Conservation (phyloP, 2,888 invertebrate species). For the Ectropis crepuscularia region DNA sequence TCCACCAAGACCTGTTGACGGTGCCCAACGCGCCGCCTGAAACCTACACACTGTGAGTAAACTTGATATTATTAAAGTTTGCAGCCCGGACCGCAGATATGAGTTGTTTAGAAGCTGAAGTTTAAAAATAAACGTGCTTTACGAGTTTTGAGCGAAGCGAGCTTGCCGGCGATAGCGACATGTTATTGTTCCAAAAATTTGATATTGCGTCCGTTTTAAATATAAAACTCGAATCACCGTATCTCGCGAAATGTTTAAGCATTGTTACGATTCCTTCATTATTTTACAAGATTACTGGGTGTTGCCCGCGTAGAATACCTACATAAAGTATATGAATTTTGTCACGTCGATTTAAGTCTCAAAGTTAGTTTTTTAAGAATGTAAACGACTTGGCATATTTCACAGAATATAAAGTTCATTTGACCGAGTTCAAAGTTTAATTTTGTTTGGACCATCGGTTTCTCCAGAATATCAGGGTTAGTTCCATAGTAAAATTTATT, state of each 20-base stretch:
- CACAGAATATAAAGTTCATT: too few species aligned
- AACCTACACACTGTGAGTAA: conserved; percentile 73
- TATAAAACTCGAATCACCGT: conserved; percentile 5
- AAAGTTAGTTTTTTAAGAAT: too few species aligned
- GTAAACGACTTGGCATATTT: too few species aligned
- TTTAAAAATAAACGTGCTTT: conserved; percentile 52
- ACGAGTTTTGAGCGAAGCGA: conserved; percentile 34
- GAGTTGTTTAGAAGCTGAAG: conserved; percentile 20
- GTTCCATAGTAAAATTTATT: too few species aligned
- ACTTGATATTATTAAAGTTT: conserved; percentile 14
- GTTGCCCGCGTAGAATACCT: too few species aligned
- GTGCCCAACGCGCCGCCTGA: conserved; percentile 63
- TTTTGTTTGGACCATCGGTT: too few species aligned
- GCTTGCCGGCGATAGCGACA: conserved; percentile 48
- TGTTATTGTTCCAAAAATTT: conserved; percentile 56
- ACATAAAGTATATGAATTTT: too few species aligned
- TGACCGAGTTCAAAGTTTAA: too few species aligned
- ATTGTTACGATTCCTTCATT: conserved; percentile 1
- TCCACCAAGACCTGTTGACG: conserved; percentile 61
- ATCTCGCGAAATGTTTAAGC: conserved; percentile 36
- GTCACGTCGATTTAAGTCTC: too few species aligned
- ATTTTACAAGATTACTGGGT: too few species aligned
- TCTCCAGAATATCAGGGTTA: too few species aligned
- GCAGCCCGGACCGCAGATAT: neutral
- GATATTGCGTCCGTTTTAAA: conserved; percentile 43